Base-by-base conservation (phyloP, 1,140 invertebrate species). In the Drosophila malerkotliana region DNA sequence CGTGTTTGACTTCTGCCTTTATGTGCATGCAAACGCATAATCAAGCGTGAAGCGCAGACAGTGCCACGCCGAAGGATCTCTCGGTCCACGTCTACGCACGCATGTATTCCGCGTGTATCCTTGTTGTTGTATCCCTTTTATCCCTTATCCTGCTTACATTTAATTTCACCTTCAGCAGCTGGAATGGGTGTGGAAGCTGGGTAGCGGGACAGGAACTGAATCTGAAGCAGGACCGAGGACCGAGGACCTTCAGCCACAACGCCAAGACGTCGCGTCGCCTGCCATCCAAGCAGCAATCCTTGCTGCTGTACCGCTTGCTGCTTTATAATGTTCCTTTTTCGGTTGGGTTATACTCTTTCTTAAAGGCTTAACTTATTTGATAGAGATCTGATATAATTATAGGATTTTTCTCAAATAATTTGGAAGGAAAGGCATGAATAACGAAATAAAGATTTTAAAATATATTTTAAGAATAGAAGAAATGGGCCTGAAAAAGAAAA, bases 11-110 rank as follows among this genome's bases (percentile, higher is more conserved):
- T 87, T 87, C 77, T 76, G 71, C 75, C 71, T 87, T 87, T 82
- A 75, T 87, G 83, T 88, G 83, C 82, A 88, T 88, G 82, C 83
- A 88, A 87, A 87, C 82, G 82, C 82, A 87, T 87, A 87, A 87
- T 87, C 82, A 87, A 73, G 82, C 83, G 71, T 79, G 80, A 87
- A 44, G 77, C 58, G 51, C 63, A 56, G 30, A 68, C 57, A 62
- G 12, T 54, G 30, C 45, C 52, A 39, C 26, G 15, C 52, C 10
- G 9, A 12, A 44, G 44, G 37, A 68, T 53, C 34, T 37, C 64
- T 66, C 60, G 12, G 39, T 41, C 39, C 39, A 41, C 39, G 39
- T 41, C 39, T 21, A 48, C 49, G 56, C 69, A 79, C 66, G 60
- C 69, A 75, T 64, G 67, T 71, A 56, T 32, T 24, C 41, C 41